phyloP scores from a whole-genome alignment of 2,113 vertebrate genomes.

The Sylvietta virens region DNA sequence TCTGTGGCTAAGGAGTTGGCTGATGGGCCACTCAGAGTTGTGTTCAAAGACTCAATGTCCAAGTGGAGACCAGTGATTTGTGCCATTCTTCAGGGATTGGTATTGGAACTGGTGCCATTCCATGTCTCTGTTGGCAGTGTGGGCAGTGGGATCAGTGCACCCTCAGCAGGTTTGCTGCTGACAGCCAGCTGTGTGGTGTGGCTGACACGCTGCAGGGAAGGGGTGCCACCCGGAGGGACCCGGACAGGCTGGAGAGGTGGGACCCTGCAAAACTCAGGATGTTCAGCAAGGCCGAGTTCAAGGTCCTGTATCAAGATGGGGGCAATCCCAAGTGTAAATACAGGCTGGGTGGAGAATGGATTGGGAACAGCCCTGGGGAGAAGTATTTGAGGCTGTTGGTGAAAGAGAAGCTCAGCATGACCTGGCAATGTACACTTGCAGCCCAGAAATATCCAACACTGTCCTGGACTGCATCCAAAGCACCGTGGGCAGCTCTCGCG shows the following conservation, averaged over 20 bases:
- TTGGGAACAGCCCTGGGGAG: neutral
- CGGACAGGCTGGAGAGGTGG: neutral
- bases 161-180: neutral
- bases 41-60: neutral
- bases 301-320: neutral
- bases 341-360: neutral
- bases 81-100: neutral
- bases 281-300: neutral
- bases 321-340: neutral
- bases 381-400: neutral
- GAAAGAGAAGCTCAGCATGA: neutral
- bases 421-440: neutral
- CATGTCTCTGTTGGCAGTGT: neutral
- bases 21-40: neutral
- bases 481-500: neutral
- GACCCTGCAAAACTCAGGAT: fast-evolving
- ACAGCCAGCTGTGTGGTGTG: neutral
- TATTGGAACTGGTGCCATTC: neutral
- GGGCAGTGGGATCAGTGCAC: neutral
- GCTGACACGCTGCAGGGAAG: neutral
- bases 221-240: neutral
- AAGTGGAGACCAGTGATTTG: neutral
- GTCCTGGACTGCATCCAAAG: neutral
- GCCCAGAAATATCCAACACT: neutral
- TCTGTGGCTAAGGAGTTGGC: neutral